phyloP scores from a whole-genome alignment of 37 sponge, comb jelly and placozoan species.

The Chondrilla cf. caribensis region DNA sequence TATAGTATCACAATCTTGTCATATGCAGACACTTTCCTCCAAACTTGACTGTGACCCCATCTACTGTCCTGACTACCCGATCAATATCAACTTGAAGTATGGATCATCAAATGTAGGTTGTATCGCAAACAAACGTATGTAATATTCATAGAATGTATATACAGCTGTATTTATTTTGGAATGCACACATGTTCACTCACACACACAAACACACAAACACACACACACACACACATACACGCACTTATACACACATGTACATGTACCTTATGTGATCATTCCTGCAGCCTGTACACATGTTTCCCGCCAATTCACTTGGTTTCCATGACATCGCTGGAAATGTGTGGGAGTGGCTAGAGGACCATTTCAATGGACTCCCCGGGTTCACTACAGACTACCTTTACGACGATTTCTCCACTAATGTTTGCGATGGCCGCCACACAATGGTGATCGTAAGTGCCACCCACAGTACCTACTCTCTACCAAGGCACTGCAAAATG shows the following conservation, averaged over 20 bases:
- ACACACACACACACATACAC: not conserved
- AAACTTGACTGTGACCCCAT: constrained; percentile 57
- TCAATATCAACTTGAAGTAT: constrained; percentile 71
- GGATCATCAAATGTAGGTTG: constrained; percentile 79
- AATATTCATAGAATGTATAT: not conserved
- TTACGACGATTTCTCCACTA: constrained; percentile 89
- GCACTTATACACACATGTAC: not conserved
- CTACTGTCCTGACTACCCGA: constrained; percentile 28
- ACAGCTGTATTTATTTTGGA: not conserved
- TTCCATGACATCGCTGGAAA: constrained; percentile 86
- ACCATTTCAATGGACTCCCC: constrained; percentile 89
- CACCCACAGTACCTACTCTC: too few relatives aligned
- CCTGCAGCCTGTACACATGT: constrained; percentile 76
- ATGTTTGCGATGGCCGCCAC: constrained; percentile 86
- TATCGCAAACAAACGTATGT: not conserved
- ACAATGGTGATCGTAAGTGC: constrained; percentile 63
- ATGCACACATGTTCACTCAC: not conserved
- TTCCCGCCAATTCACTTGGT: constrained; percentile 63
- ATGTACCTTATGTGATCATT: not conserved
- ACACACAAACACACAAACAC: not conserved
- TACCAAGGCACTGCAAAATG: not conserved
- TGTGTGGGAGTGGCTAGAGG: constrained; percentile 92
- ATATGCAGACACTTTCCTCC: constrained; percentile 31
- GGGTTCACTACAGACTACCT: constrained; percentile 70
- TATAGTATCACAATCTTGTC: not conserved